Evolutionary conservation across 2,888 invertebrate genomes (phyloP), one percentile per base, ranked within the genome.

Genomic region (Scaptomyza caliginosa): DNA sequence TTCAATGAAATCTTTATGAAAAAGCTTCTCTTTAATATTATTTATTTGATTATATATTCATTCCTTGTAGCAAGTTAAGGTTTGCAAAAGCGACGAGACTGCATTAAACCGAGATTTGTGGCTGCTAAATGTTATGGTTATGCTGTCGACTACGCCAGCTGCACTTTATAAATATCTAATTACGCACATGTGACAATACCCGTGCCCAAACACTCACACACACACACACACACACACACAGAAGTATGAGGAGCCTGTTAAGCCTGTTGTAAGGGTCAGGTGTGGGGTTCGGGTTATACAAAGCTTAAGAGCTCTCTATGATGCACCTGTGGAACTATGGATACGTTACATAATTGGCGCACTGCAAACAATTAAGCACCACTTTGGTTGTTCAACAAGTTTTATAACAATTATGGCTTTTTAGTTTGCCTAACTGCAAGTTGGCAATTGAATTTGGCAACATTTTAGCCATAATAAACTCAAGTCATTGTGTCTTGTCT

Each of bases 81-180:
- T 16, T 13, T 7, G 19, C 23, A n/a, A 26, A 26, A 21, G 34
- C 49, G 19, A 13, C 2, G 23, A 39, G 38, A 30, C 30, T 39
- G 23, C 36, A 57, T 43, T 55, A 45, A 74, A 26, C 32, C 42
- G 34, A 39, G 59, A 45, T 74, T 65, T 65, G 52, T 38, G 49
- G 40, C 11, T 43, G 26, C 56, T 55, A 45, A 42, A 26, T 24
- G 42, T 58, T 50, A 11, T 10, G 42, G 2, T 10, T 4, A 21
- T 26, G 26, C 17, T 7, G 21, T 11, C 7, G 19, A 19, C n/a
- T 6, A 11, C 1, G 46, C 32, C 46, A 54, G 62, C 69, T 32
- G 57, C 54, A 73, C 52, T 34, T 64, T 59, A 60, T 64, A 51
- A 77, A 77, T 59, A 51, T 39, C 40, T 65, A 77, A 74, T 74